These are phyloP conservation scores for Leptocoma aspasia DNA, from an alignment of 2,113 vertebrate species.

Conservation along the genomic window DNA sequence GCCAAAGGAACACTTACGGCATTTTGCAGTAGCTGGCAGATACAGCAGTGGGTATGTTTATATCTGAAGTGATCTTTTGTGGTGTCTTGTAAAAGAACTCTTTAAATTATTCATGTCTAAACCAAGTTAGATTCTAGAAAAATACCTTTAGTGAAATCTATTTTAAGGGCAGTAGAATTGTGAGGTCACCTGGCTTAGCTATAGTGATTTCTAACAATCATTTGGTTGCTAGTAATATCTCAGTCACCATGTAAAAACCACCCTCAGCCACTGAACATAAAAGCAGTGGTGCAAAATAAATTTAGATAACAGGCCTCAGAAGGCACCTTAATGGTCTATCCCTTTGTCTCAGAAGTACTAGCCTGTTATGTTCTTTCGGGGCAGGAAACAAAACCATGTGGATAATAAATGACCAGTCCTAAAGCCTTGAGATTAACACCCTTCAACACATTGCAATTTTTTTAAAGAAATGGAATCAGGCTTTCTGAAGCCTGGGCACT, in stretches of 20 bases:
- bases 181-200: constrained; percentile 51
- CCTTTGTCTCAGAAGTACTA: background rate
- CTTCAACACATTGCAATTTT: background rate
- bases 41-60: constrained; percentile 8
- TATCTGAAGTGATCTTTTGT: constrained; percentile 62
- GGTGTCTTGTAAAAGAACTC: constrained; percentile 40
- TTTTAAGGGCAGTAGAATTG: constrained; percentile 50
- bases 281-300: background rate
- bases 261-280: background rate
- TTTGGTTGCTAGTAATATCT: background rate
- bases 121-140: constrained; percentile 27
- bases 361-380: background rate
- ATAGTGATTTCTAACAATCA: constrained; percentile 53
- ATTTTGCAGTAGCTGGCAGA: background rate
- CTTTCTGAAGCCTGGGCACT: background rate
- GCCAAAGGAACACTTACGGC: background rate
- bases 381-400: background rate
- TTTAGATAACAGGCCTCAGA: background rate
- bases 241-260: background rate
- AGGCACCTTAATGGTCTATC: background rate
- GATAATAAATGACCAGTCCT: background rate
- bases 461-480: background rate
- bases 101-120: constrained; percentile 68
- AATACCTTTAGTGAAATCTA: constrained; percentile 27
- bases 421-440: background rate